phyloP scores from a whole-genome alignment of 2,113 vertebrate species.

The Nothoprocta pentlandii region DNA sequence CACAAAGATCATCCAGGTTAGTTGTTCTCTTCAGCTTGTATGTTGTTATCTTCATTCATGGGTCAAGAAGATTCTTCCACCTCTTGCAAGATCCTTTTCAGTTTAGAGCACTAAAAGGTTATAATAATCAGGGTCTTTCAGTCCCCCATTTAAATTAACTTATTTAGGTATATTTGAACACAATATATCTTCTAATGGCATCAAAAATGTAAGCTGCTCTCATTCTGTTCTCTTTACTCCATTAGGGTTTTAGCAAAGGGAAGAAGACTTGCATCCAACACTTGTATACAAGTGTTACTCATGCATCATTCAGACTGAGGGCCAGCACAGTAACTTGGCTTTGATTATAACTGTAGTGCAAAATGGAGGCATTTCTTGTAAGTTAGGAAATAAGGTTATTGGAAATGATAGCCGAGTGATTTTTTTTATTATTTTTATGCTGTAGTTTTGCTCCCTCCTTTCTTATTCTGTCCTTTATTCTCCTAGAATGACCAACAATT shows the following conservation, averaged over 20 bases:
- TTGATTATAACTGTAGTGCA: background rate
- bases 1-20: constrained; percentile 15
- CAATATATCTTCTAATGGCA: background rate
- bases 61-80: background rate
- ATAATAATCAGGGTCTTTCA: background rate
- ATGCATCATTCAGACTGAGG: background rate
- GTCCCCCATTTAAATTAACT: background rate
- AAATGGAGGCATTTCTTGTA: background rate
- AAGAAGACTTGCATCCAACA: background rate
- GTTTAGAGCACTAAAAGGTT: background rate
- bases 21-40: background rate
- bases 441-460: background rate
- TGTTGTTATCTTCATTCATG: background rate
- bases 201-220: background rate
- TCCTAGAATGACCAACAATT: background rate
- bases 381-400: background rate
- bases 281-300: background rate
- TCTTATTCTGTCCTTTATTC: background rate
- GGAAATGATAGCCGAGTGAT: background rate
- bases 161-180: background rate
- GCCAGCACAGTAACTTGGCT: background rate
- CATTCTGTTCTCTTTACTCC: background rate
- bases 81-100: background rate
- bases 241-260: background rate
- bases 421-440: background rate